A percentile compares a stretch with the other conserved stretches of the same genome.
Conservation (phyloP, 2,113 vertebrate species). For the Xyliphius kryptos region DNA sequence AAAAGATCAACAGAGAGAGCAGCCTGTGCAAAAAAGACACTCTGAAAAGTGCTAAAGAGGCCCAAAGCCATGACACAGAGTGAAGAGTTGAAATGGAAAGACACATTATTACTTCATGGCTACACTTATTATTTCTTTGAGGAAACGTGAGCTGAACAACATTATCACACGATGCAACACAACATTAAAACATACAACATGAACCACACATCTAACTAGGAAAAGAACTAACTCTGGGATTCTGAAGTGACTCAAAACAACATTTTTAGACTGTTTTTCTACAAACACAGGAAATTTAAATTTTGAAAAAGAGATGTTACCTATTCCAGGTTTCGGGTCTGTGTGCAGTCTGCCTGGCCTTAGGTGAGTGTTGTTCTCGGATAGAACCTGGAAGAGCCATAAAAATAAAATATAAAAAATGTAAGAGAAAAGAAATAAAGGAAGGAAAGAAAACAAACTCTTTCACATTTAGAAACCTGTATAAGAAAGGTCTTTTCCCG, state of each 20-base stretch:
- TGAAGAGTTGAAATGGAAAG: conserved; percentile 31
- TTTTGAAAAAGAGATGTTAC: conserved; percentile 53
- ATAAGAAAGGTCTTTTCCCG: conserved; percentile 68
- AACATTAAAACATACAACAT: conserved; percentile 1
- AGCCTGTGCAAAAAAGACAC: conserved; percentile 36
- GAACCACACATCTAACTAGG: no score
- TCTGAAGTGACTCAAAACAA: background rate
- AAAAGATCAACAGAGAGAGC: conserved; percentile 37
- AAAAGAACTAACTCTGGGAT: no score
- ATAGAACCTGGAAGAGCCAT: conserved; percentile 65
- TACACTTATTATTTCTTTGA: conserved; percentile 22
- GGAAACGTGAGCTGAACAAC: conserved; percentile 9
- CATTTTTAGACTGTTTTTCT: background rate
- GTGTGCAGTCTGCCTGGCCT: conserved; percentile 70
- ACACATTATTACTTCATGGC: conserved; percentile 30
- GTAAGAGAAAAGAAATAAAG: background rate
- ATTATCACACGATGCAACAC: background rate
- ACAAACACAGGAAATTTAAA: background rate
- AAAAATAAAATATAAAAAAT: background rate
- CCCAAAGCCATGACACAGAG: conserved; percentile 35
- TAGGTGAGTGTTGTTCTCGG: conserved; percentile 73
- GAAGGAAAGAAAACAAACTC: conserved; percentile 32
- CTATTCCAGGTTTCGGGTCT: conserved; percentile 78
- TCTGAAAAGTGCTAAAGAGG: conserved; percentile 25
- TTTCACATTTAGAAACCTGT: conserved; percentile 42